Percentiles rank a stretch among this genome's conserved stretches.
Conservation (phyloP, 2,113 vertebrate species). For the Anthoscopus minutus region DNA sequence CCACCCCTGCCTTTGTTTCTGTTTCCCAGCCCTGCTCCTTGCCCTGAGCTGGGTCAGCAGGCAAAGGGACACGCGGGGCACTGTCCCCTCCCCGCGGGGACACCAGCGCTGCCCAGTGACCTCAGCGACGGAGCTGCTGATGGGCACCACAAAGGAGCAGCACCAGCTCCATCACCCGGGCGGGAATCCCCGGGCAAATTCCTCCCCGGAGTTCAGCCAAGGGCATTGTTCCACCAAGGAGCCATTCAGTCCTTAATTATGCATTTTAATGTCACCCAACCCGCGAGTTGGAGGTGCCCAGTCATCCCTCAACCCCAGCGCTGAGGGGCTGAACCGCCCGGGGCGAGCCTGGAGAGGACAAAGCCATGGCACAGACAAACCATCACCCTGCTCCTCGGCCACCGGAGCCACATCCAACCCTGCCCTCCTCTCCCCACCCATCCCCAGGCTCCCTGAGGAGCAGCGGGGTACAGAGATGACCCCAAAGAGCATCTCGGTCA, state of each 20-base stretch:
- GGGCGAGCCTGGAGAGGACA: not conserved
- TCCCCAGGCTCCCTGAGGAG: not conserved
- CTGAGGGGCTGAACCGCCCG: not conserved
- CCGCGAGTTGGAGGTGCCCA: not conserved
- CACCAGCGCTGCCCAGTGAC: fast-evolving
- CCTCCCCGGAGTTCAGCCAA: not conserved
- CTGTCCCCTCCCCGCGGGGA: not conserved
- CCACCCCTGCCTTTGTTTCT: not conserved
- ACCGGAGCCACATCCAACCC: not conserved
- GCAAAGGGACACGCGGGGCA: not conserved
- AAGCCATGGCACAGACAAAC: not conserved
- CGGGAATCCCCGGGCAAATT: not conserved
- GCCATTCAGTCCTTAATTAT: not conserved
- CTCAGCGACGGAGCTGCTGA: fast-evolving
- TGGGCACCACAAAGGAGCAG: not conserved
- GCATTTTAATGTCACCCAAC: not conserved
- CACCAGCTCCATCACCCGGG: not conserved
- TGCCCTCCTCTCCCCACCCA: not conserved
- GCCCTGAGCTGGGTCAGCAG: not conserved
- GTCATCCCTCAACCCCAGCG: not conserved
- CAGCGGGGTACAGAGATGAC: fast-evolving
- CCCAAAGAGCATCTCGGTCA: not conserved
- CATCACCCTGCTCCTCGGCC: not conserved
- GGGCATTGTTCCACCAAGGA: not conserved
- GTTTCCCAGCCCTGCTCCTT: not conserved